Evolutionary conservation across 2,888 invertebrate genomes (phyloP), one percentile per base, ranked within the genome.

Genomic region (Pharmacophagus antenor): DNA sequence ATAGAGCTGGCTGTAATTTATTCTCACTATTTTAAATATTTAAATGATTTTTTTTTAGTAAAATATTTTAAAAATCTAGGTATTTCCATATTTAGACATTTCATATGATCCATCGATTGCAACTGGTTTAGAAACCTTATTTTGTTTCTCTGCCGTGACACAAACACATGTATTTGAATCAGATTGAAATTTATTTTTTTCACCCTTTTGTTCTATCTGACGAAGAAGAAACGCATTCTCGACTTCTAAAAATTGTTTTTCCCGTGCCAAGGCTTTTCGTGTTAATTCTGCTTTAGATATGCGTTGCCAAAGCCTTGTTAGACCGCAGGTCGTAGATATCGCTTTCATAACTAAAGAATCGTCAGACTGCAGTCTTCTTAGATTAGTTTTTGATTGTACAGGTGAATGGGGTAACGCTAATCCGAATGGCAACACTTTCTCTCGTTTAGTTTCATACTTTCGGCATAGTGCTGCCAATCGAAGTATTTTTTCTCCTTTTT

Each of bases 391-490:
- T 7, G 70, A 64, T 62, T 75, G 69, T n/a, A 69, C 70, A 18
- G 82, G 80, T 1, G 77, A 74, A 56, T 79, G 73, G 23, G 84
- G 84, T 50, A 66, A 52, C 17, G 58, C 62, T 7, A 76, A 74
- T 50, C 83, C 87, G 62, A 74, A 91, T 1, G 88, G 89, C 48
- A 89, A 63, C 18, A 91, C 79, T 69, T 90, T 91, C 74, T 93
- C 92, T 15, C 84, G 78, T 63, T 87, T 86, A 0, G 92, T 92
- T 78, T 93, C 92, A 68, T 88, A 91, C 73, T 92, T 92, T 41
- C 91, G 77, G 64, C 93, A 93, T n/a, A 91, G 79, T 22, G 84
- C 82, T 22, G 88, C 85, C 64, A 93, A 69, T 22, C 88, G 85
- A 49, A 92, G 69, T 52, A 93, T 88, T 67, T 86, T 88, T 61